Base-by-base conservation (phyloP, 2,888 invertebrate species). In the Dorcus parallelipipedus region DNA sequence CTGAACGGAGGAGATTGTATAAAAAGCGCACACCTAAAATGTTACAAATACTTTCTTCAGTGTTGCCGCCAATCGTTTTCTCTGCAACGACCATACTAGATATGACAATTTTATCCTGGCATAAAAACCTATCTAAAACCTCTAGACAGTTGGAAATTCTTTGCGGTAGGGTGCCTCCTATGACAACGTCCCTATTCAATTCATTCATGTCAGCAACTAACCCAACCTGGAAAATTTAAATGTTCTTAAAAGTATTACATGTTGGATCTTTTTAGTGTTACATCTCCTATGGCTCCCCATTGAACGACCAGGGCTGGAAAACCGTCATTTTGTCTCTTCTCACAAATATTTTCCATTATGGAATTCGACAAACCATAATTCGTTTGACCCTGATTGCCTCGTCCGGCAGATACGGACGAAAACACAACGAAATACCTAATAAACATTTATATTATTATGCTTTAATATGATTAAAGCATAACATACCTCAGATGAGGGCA, bases 231-330 rank as follows among this genome's bases (percentile, higher is more conserved):
- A 33, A 48, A 3, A 3, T 33, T 33, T 33, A 81, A 8, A 87
- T 78, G 39, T 88, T 9, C 9, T 41, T 41, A 3, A n/a, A 9
- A 9, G 5, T 59, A 54, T 52, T 56, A 20, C 14, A 49, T 14
- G 23, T 9, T 33, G 6, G 26, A 33, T 6, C 4, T 10, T 42
- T 42, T 42, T 6, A 48, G 1, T 69, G 89, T 88, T 54, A 90
- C 91, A 77, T 96, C 95, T 52, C 94, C 96, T 53, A 96, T 85
- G 39, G 94, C 95, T 41, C 96, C 95, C 95, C 95, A 96, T 75
- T 96, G 93, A 8, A 96, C 86, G 1, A 95, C 95, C 59, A 93
- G 77, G 0, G 84, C 95, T 1, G 93, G 91, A 0, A 88, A 81
- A 0, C 91, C 90, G 6, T 86, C 85, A 55, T 76, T 78, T 69